Percentiles rank a stretch among this genome's conserved stretches.
phyloP scores from a whole-genome alignment of 2,888 invertebrate species.

The Drosophila sordidapex region DNA sequence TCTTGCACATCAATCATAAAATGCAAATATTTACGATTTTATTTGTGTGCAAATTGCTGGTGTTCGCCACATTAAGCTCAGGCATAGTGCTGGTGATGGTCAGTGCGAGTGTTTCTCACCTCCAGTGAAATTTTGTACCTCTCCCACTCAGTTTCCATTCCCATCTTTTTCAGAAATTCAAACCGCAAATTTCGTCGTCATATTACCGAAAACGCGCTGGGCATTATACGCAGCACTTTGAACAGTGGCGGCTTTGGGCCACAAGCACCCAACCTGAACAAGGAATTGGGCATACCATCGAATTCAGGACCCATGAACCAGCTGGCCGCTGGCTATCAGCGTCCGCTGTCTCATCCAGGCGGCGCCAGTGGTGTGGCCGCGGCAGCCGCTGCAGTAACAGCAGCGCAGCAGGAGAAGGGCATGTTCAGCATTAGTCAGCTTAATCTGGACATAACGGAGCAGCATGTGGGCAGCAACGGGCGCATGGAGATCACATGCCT shows the following conservation, averaged over 20 bases:
- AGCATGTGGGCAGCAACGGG: conserved; percentile 89
- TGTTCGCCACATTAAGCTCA: conserved; percentile 45
- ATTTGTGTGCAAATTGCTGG: conserved; percentile 70
- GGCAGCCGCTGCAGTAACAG: conserved; percentile 82
- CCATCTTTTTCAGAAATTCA: conserved; percentile 76
- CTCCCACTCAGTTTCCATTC: conserved; percentile 5
- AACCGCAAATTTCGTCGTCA: conserved; percentile 84
- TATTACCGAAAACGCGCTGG: conserved; percentile 81
- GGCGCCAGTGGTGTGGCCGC: conserved; percentile 82
- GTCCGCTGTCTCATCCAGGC: conserved; percentile 80
- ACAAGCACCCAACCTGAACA: conserved; percentile 80
- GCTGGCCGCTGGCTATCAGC: conserved; percentile 80
- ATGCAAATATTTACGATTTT: conserved; percentile 79
- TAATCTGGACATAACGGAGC: conserved; percentile 90
- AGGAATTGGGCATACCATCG: conserved; percentile 80
- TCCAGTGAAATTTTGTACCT: not conserved
- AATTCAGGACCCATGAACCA: conserved; percentile 83
- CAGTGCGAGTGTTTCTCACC: conserved; percentile 5
- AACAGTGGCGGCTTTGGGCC: conserved; percentile 82
- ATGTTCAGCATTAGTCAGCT: conserved; percentile 88
- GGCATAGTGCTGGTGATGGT: conserved; percentile 4
- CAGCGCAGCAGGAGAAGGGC: conserved; percentile 82
- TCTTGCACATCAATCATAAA: conserved; percentile 78
- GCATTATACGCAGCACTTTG: conserved; percentile 82
- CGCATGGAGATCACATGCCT: conserved; percentile 90